These are phyloP conservation scores for Peromyscus polionotus DNA, from an alignment of 2,113 vertebrate genomes.

Conservation along the genomic window DNA sequence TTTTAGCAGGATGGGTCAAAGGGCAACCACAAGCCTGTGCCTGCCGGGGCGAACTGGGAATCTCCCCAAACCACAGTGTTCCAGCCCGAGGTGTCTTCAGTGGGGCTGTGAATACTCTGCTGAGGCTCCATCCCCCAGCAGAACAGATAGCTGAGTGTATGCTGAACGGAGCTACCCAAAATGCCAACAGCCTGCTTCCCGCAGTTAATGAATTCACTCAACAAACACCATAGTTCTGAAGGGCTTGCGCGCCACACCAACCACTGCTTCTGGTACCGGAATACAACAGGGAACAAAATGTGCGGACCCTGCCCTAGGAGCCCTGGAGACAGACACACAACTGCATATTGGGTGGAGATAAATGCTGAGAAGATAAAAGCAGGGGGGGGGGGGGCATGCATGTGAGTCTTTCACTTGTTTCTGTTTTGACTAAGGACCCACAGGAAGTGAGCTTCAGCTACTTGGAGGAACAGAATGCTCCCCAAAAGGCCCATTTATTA, in stretches of 20 bases:
- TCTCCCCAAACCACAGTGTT: constrained; percentile 69
- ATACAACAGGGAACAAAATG: not conserved
- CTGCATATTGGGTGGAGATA: not conserved
- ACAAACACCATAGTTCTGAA: constrained; percentile 11
- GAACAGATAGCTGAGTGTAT: not conserved
- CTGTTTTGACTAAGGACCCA: constrained; percentile 19
- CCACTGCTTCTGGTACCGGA: not conserved
- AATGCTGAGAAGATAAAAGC: constrained; percentile 15
- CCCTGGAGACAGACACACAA: not conserved
- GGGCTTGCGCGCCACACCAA: not conserved
- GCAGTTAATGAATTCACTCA: not conserved
- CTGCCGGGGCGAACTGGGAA: constrained; percentile 63
- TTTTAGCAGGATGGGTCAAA: constrained; percentile 61
- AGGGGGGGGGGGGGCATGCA: not conserved
- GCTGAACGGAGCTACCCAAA: not conserved
- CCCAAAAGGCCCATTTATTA: not conserved
- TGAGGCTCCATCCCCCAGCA: constrained; percentile 3
- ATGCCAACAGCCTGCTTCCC: not conserved
- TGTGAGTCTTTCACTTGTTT: not conserved
- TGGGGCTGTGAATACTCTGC: constrained; percentile 19
- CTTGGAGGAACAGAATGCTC: not conserved
- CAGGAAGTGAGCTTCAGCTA: not conserved
- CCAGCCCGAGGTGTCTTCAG: not conserved
- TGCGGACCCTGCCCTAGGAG: not conserved
- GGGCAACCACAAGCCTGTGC: constrained; percentile 78